Evolutionary conservation across 2,113 vertebrate genomes (phyloP).

Genomic region (Leptocoma aspasia): DNA sequence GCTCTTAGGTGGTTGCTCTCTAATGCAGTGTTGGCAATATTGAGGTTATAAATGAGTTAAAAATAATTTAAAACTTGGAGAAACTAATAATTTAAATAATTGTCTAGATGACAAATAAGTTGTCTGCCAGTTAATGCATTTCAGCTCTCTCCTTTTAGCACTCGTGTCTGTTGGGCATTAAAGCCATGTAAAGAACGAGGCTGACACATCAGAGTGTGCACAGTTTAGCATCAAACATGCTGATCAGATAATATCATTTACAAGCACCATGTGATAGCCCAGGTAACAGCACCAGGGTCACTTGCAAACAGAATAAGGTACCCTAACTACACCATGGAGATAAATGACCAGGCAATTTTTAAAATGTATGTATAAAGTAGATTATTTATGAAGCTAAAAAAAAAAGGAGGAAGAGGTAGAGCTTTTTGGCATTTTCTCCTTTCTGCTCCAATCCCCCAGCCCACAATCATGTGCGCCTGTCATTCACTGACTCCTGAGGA

Average conservation of each 20-base stretch:
- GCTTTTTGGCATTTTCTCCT: background rate
- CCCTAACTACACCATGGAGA: background rate
- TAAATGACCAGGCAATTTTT: background rate
- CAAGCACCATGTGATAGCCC: rapidly evolving
- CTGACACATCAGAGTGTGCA: background rate
- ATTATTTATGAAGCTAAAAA: background rate
- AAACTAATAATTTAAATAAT: background rate
- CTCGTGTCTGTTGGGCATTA: background rate
- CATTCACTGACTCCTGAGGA: background rate
- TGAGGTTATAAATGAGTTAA: background rate
- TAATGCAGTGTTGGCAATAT: background rate
- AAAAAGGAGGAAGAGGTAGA: background rate
- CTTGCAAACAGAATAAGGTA: background rate
- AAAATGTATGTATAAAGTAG: background rate
- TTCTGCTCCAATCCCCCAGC: background rate
- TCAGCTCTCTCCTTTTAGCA: background rate
- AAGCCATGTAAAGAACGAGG: background rate
- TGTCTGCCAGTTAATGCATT: background rate
- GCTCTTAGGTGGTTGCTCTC: background rate
- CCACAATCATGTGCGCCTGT: background rate
- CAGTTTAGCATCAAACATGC: background rate
- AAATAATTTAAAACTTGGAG: background rate
- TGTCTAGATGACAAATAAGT: background rate
- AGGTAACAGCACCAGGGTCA: background rate
- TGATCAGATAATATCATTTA: background rate